Evolutionary conservation across 1,140 invertebrate species (phyloP), one percentile per base, ranked within the genome.

Genomic region (Panagrolaimus sp.): DNA sequence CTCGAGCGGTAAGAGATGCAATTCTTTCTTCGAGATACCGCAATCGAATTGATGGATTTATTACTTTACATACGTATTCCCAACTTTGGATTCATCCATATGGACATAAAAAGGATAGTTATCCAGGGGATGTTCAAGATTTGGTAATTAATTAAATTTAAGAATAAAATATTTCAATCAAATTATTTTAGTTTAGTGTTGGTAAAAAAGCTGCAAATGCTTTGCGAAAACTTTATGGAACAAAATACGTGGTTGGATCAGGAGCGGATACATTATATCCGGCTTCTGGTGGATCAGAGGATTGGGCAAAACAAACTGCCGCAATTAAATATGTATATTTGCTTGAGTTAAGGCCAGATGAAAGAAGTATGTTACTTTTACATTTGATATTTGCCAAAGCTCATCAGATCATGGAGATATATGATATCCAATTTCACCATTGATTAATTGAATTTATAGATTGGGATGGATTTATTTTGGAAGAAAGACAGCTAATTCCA

Each of bases 1-100:
- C 80, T 45, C 76, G 78, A 46, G 76, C 80, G 1, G 76, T 82
- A 17, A 46, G 80, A 52, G 81, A 82, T 58, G 77, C 76, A 10
- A 58, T 82, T 12, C 45, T 82, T 14, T 82, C 80, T 12, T 78
- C 70, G n/a, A 70, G 77, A 43, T 82, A 83, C 67, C 65, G 69
- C 32, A 75, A 75, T 43, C 52, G 79, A 64, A 75, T 83, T n/a
- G 80, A 82, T 69, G 80, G 68, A 9, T 82, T 75, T 68, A 71
- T 82, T 47, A 82, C 80, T 12, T 69, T 82, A 17, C 80, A 82
- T 67, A 82, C 82, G 1, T 82, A 82, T 64, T 80, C 82, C 15
- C 80, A 82, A 63, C 79, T 82, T n/a, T 82, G 82, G 82, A 83
- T 82, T 63, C 82, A 82, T 70, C 78, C 80, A 48, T 82, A 81